Evolutionary conservation across 2,888 invertebrate species (phyloP), one percentile per base, ranked within the genome.

Genomic region (Steinernema carpocapsae): DNA sequence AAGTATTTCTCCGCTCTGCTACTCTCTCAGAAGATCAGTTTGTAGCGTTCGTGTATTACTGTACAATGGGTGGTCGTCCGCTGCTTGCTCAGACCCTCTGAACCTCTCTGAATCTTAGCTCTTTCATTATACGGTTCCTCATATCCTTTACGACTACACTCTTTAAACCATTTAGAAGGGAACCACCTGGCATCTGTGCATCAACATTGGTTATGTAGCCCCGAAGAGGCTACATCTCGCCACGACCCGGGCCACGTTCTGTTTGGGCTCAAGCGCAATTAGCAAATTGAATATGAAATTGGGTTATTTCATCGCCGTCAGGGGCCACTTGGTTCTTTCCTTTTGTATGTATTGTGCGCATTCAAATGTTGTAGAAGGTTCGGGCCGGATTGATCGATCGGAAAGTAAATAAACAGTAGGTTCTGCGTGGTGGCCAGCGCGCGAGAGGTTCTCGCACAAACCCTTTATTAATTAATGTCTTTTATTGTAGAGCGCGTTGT

Each of bases 401-500:
- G 64, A 64, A 32, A 64, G 64, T 64, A 64, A 64, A 64, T 64
- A 64, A 64, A 64, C 29, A 32, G 64, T 64, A 64, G 29, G 2
- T 17, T 29, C 64, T 64, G 64, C 29, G n/a, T 19, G 48, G 7
- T 4, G 48, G 17, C 37, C 4, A 32, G 17, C 64, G 64, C 64
- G 64, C 64, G 64, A 64, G 37, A 37, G 37, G 64, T 29, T 29
- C 32, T 37, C 64, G 64, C 17, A 64, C 64, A 64, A 64, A 64
- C 64, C 64, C 64, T 64, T 64, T 64, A 64, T 64, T 64, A 64
- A 64, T 64, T 64, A 64, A 64, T 64, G 64, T 64, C 64, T 64
- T 64, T 64, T 64, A 64, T 64, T 64, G 64, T 64, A 64, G 64
- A 64, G 32, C 32, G 64, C 24, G 64, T 37, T 10, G 37, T 37